phyloP scores from a whole-genome alignment of 2,888 invertebrate genomes.

The Microctonus brassicae region DNA sequence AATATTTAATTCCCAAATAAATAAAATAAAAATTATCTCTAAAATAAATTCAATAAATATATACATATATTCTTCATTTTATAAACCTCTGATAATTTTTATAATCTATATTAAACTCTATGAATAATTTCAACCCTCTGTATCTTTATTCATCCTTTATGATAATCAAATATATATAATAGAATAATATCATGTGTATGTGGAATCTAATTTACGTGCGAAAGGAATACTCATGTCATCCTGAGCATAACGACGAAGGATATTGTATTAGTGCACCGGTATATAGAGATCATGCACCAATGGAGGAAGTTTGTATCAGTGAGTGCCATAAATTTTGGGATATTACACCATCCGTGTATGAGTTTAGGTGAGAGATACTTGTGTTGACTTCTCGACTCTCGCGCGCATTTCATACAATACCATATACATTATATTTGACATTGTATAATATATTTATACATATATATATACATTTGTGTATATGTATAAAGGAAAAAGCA shows the following conservation, averaged over 20 bases:
- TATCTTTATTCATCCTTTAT: background rate
- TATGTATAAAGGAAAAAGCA: background rate
- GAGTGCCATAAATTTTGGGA: conserved; percentile 35
- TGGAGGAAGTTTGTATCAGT: conserved; percentile 34
- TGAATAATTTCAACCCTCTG: conserved; percentile 1
- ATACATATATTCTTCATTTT: too few species aligned
- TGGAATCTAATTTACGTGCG: conserved; percentile 29
- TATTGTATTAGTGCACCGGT: conserved; percentile 33
- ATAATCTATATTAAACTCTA: too few species aligned
- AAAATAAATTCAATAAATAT: too few species aligned
- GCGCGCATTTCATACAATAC: background rate
- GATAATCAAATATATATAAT: conserved; percentile 1
- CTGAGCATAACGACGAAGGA: conserved; percentile 32
- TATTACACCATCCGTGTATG: conserved; percentile 24
- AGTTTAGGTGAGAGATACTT: background rate
- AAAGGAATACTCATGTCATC: conserved; percentile 27
- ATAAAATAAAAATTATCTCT: too few species aligned
- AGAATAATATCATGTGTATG: conserved; percentile 21
- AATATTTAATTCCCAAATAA: too few species aligned
- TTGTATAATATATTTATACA: background rate
- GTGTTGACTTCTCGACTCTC: conserved; percentile 12
- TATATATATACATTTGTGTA: background rate
- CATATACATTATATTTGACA: too few species aligned
- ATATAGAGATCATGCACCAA: too few species aligned
- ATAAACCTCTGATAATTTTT: too few species aligned